Conservation (phyloP, 2,113 vertebrate species). For the Carassius carassius region DNA sequence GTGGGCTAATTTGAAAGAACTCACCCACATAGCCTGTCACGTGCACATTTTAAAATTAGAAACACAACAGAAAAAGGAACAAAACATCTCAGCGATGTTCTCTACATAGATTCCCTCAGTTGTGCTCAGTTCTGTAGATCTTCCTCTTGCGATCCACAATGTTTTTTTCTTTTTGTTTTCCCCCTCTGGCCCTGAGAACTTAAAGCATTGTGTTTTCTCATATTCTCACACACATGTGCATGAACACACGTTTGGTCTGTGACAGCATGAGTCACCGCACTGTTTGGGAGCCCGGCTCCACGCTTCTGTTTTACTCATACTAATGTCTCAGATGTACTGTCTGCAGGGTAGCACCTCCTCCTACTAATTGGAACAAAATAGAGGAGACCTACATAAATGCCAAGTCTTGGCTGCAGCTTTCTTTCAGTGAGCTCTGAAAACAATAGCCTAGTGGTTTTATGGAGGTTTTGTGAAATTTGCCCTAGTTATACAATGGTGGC, state of each 20-base stretch:
- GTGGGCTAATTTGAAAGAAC: background rate
- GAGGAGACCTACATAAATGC: conserved; percentile 30
- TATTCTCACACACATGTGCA: background rate
- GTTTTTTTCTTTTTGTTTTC: background rate
- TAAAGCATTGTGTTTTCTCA: background rate
- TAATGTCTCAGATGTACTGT: conserved; percentile 35
- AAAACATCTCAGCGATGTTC: background rate
- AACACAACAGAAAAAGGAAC: background rate
- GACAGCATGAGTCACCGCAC: conserved; percentile 39
- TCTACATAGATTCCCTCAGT: no score
- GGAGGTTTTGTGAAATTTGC: conserved; percentile 17
- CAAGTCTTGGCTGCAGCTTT: conserved; percentile 12
- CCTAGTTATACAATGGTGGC: conserved; percentile 15
- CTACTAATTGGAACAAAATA: conserved; percentile 48
- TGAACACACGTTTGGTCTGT: conserved; percentile 15
- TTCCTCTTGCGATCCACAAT: background rate
- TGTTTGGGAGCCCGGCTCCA: conserved; percentile 19
- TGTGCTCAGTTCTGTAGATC: no score
- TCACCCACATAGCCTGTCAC: background rate
- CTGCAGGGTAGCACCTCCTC: conserved; percentile 43
- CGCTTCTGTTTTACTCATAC: conserved; percentile 30
- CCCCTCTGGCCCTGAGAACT: background rate
- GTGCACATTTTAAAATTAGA: background rate
- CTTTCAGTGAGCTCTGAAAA: conserved; percentile 14
- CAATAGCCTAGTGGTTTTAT: conserved; percentile 21